Evolutionary conservation across 2,888 invertebrate species (phyloP).

Genomic region (Mayetiola destructor): DNA sequence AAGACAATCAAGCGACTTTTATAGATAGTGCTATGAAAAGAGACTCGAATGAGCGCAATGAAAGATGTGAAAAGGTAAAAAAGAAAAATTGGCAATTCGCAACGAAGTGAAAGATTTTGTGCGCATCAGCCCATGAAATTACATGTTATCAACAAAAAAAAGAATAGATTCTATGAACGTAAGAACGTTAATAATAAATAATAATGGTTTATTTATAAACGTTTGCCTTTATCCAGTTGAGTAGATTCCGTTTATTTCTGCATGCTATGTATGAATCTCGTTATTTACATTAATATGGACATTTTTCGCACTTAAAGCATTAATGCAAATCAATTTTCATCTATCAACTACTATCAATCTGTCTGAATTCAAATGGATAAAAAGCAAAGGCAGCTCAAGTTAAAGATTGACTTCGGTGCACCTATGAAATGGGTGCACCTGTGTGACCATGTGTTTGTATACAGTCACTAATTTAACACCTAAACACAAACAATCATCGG

Average conservation of each 20-base stretch:
- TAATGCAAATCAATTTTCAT: constrained; percentile 10
- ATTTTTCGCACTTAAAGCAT: background rate
- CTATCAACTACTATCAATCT: background rate
- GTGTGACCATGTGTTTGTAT: too few species aligned
- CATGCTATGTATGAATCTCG: background rate
- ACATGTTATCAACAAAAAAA: background rate
- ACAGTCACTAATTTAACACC: too few species aligned
- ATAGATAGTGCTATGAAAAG: too few species aligned
- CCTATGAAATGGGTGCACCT: too few species aligned
- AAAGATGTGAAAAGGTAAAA: too few species aligned
- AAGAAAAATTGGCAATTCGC: too few species aligned
- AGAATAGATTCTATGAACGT: too few species aligned
- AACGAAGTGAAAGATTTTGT: too few species aligned
- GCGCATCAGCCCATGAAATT: constrained; percentile 1
- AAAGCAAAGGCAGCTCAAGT: background rate
- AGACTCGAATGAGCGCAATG: too few species aligned
- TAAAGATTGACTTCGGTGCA: background rate
- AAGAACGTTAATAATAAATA: too few species aligned
- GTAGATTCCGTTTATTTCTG: background rate
- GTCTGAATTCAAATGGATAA: background rate
- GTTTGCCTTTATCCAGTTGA: background rate
- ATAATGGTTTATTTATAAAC: background rate
- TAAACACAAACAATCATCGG: too few species aligned
- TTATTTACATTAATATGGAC: background rate
- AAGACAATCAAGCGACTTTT: too few species aligned